These are phyloP conservation scores for Calyptommatus sinebrachiatus DNA, from an alignment of 2,113 vertebrate genomes.

Conservation along the genomic window DNA sequence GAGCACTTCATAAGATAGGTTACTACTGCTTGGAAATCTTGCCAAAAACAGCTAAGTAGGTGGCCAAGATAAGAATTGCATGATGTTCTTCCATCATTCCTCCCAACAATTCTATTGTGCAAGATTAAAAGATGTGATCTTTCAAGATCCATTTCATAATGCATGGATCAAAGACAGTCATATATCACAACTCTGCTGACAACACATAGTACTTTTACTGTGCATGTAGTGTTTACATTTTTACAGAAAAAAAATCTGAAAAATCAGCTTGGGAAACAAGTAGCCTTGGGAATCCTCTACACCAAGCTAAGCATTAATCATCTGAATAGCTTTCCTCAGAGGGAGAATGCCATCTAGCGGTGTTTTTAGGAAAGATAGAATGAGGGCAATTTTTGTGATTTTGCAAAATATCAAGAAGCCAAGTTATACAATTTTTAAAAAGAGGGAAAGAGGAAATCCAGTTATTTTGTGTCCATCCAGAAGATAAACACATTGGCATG, in stretches of 20 bases:
- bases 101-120: constrained; percentile 42
- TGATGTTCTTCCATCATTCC: constrained; percentile 19
- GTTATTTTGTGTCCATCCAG: constrained; percentile 14
- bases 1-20: constrained; percentile 6
- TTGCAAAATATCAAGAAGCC: not conserved
- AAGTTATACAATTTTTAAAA: no score
- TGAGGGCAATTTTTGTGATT: not conserved
- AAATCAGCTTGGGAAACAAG: constrained; percentile 40
- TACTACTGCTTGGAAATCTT: constrained; percentile 45
- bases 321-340: constrained; percentile 28
- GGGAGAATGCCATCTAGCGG: constrained; percentile 69
- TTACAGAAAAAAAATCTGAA: constrained; percentile 28
- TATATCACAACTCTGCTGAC: constrained; percentile 61
- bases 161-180: constrained; percentile 50
- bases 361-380: not conserved
- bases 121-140: constrained; percentile 60
- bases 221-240: constrained; percentile 65
- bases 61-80: constrained; percentile 66
- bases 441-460: no score
- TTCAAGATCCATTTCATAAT: constrained; percentile 63
- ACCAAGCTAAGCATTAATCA: not conserved
- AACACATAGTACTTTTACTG: constrained; percentile 50
- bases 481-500: constrained; percentile 34
- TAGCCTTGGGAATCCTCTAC: constrained; percentile 44
- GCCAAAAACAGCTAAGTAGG: constrained; percentile 34